These are phyloP conservation scores for Jordanella pulchra DNA, from an alignment of 2,797 vertebrate species.

Conservation along the genomic window DNA sequence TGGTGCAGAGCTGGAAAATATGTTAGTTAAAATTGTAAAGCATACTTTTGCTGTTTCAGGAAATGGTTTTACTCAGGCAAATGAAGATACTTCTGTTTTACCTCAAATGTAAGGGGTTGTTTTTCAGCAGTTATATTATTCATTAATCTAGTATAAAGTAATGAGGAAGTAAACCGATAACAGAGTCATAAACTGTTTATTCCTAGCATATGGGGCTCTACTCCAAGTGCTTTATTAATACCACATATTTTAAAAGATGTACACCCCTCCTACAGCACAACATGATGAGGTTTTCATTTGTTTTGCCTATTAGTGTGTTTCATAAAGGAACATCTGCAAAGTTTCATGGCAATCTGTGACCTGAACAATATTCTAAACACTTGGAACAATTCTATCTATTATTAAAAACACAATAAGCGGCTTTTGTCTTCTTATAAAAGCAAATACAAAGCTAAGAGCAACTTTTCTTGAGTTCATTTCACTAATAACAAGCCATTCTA, in stretches of 20 bases:
- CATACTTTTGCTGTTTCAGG: neutral
- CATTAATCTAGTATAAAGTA: slow-evolving; percentile 7
- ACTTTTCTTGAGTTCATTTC: neutral
- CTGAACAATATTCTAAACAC: neutral
- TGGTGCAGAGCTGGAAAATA: neutral
- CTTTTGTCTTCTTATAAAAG: slow-evolving; percentile 3
- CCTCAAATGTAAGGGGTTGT: neutral
- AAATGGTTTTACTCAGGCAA: neutral
- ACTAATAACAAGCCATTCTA: neutral
- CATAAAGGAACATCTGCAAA: slow-evolving; percentile 51
- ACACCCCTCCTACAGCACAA: slow-evolving; percentile 7
- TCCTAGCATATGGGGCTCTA: neutral
- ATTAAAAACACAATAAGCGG: slow-evolving; percentile 4
- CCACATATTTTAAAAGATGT: slow-evolving; percentile 4
- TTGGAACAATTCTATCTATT: neutral
- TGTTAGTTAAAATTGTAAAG: neutral
- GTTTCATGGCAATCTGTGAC: slow-evolving; percentile 36
- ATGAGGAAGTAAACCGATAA: slow-evolving; percentile 4
- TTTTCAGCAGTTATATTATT: neutral
- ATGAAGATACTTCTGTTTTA: neutral
- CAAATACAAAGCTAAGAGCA: slow-evolving; percentile 5
- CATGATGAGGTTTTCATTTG: slow-evolving; percentile 19
- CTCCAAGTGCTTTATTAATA: neutral
- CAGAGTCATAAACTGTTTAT: neutral
- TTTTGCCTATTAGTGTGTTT: slow-evolving; percentile 34